Conservation (phyloP, 2,888 invertebrate species). For the Rhagonycha fulva region DNA sequence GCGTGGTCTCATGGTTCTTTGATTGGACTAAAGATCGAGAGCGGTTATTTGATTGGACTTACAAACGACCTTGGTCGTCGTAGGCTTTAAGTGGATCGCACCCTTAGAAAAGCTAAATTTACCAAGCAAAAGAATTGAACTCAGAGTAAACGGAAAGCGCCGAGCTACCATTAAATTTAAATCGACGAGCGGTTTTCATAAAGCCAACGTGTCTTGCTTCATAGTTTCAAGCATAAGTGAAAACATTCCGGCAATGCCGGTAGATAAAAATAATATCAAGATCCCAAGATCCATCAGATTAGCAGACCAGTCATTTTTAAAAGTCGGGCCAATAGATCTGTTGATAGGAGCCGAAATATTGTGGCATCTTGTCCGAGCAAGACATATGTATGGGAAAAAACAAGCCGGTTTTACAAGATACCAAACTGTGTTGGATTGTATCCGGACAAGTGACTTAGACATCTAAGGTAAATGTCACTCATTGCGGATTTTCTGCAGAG, state of each 20-base stretch:
- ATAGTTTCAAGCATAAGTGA: constrained; percentile 10
- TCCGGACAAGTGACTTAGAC: constrained; percentile 1
- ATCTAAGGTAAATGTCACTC: too few relatives aligned
- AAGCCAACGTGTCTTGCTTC: constrained; percentile 6
- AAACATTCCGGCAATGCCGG: not conserved
- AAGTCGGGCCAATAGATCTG: not conserved
- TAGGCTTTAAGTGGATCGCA: too few relatives aligned
- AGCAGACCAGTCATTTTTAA: constrained; percentile 11
- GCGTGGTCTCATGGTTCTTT: too few relatives aligned
- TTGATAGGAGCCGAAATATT: constrained; percentile 9
- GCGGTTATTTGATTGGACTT: too few relatives aligned
- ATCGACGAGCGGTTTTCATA: constrained; percentile 8
- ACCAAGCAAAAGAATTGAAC: not conserved
- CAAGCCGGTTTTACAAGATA: not conserved
- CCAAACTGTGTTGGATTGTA: constrained; percentile 12
- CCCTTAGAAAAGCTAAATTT: too few relatives aligned
- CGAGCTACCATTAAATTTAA: constrained; percentile 7
- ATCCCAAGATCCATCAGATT: constrained; percentile 7
- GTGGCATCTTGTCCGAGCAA: constrained; percentile 6
- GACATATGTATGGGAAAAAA: not conserved
- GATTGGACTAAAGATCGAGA: too few relatives aligned
- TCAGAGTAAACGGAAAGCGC: constrained; percentile 11
- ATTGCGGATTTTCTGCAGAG: too few relatives aligned
- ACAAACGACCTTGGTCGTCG: too few relatives aligned
- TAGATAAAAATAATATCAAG: not conserved